Conservation (phyloP, 2,797 vertebrate species). For the Propithecus deckenii region DNA sequence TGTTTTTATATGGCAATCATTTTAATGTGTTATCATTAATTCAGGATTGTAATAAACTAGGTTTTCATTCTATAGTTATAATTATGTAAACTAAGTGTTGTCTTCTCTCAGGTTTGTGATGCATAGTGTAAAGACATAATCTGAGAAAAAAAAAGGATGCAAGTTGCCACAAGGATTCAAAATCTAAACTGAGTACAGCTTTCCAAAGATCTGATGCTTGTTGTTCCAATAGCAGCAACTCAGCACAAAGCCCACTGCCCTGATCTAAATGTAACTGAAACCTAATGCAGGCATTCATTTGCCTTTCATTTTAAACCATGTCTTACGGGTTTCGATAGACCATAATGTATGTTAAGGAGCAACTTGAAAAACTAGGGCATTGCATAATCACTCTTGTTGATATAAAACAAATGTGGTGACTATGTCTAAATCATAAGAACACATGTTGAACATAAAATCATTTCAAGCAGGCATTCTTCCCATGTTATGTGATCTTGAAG, state of each 20-base stretch:
- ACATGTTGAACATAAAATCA: neutral
- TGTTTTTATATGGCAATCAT: neutral
- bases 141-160: neutral
- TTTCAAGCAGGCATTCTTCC: neutral
- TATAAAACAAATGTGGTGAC: slow-evolving; percentile 1
- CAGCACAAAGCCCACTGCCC: neutral
- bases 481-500: neutral
- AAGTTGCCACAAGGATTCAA: neutral
- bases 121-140: neutral
- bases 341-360: neutral
- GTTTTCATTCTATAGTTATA: neutral
- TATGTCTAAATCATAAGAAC: neutral
- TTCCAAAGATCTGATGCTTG: neutral
- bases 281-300: neutral
- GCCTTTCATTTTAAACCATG: neutral
- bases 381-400: neutral
- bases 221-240: neutral
- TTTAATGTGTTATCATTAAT: neutral
- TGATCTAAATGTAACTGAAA: neutral
- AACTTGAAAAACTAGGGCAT: neutral
- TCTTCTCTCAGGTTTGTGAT: neutral
- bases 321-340: neutral
- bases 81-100: neutral
- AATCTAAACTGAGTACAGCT: neutral
- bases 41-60: neutral